Conservation (phyloP, 2,888 invertebrate species). For the Meteorus cinctellus region DNA sequence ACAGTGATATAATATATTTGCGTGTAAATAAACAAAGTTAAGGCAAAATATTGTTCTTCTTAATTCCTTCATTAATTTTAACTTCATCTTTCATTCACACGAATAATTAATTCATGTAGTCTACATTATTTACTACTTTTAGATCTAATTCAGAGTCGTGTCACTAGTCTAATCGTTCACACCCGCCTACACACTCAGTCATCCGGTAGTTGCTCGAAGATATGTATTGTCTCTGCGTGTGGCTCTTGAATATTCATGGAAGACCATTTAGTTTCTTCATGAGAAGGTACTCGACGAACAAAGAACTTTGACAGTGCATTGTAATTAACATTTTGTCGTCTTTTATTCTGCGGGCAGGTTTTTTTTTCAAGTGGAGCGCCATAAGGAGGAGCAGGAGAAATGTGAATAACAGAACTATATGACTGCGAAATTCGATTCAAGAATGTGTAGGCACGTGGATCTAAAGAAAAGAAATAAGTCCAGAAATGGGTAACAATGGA, state of each 20-base stretch:
- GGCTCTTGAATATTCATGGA: constrained; percentile 36
- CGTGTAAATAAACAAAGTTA: constrained; percentile 72
- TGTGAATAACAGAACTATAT: constrained; percentile 1
- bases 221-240: constrained; percentile 7
- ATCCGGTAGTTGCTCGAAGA: constrained; percentile 10
- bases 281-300: constrained; percentile 25
- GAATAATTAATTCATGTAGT: constrained; percentile 12
- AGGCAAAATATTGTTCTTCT: constrained; percentile 51
- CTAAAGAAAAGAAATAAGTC: constrained; percentile 34
- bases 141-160: not conserved
- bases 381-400: constrained; percentile 31
- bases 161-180: not conserved
- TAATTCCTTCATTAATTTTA: not conserved
- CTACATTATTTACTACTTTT: not conserved
- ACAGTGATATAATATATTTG: constrained; percentile 72
- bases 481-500: constrained; percentile 48
- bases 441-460: constrained; percentile 18
- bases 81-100: not conserved
- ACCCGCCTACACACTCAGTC: not conserved
- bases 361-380: constrained; percentile 41
- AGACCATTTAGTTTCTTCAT: constrained; percentile 30
- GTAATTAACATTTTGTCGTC: constrained; percentile 47
- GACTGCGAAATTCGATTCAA: constrained; percentile 21
- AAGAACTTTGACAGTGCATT: constrained; percentile 49
- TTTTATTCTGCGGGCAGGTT: constrained; percentile 42